Evolutionary conservation across 1,140 invertebrate genomes (phyloP).

Genomic region (Lanistes nyassanus): DNA sequence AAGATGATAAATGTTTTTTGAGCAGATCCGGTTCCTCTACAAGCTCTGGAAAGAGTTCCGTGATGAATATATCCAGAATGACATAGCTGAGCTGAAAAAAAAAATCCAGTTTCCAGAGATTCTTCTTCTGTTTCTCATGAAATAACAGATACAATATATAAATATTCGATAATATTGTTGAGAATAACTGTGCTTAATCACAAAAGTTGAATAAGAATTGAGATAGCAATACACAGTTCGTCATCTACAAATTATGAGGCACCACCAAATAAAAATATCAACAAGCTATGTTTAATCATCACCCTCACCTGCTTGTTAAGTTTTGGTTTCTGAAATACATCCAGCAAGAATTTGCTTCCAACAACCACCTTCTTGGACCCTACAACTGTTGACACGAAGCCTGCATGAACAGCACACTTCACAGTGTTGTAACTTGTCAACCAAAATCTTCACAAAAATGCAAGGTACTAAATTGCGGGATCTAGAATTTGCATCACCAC

Average conservation of each 20-base stretch:
- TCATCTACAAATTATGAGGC: constrained; percentile 11
- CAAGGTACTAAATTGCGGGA: too few relatives aligned
- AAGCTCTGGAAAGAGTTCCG: constrained; percentile 61
- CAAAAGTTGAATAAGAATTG: constrained; percentile 8
- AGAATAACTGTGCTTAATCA: not conserved
- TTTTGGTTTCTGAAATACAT: constrained; percentile 61
- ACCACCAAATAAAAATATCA: not conserved
- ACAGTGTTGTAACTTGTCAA: not conserved
- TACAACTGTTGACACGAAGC: constrained; percentile 57
- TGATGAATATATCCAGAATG: constrained; percentile 56
- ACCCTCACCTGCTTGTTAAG: constrained; percentile 64
- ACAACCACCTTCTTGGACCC: constrained; percentile 63
- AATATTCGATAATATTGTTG: constrained; percentile 10
- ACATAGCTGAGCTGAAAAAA: constrained; percentile 60
- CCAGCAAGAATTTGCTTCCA: constrained; percentile 67
- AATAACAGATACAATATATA: not conserved
- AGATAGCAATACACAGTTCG: not conserved
- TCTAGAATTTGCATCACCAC: too few relatives aligned
- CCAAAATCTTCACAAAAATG: not conserved
- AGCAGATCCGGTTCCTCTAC: not conserved
- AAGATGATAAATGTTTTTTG: not conserved
- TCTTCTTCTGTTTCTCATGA: not conserved
- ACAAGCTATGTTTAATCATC: not conserved
- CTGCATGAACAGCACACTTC: constrained; percentile 35
- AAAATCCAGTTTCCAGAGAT: constrained; percentile 18